Evolutionary conservation across 2,113 vertebrate genomes (phyloP).

Genomic region (Oreochromis spilurus): DNA sequence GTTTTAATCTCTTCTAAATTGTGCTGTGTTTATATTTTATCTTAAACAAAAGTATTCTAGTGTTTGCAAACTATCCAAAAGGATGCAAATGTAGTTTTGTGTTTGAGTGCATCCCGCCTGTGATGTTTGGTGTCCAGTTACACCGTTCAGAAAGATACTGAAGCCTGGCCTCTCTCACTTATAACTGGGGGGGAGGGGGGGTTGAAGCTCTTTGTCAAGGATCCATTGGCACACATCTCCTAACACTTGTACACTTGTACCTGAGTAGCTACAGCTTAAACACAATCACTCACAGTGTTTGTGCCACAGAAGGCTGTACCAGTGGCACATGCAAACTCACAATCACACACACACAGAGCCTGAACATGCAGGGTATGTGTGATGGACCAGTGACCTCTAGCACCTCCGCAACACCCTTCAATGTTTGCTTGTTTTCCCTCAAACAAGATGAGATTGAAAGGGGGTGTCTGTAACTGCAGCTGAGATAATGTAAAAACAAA

Average conservation of each 20-base stretch:
- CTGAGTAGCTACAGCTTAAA: constrained; percentile 11
- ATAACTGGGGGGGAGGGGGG: neutral
- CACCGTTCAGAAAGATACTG: constrained; percentile 16
- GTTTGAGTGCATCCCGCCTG: neutral
- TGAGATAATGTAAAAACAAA: constrained; percentile 73
- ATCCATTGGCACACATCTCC: constrained; percentile 18
- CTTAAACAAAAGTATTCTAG: neutral
- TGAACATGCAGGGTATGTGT: neutral
- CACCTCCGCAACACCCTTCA: constrained; percentile 53
- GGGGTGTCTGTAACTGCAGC: constrained; percentile 49
- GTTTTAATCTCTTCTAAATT: neutral
- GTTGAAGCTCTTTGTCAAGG: neutral
- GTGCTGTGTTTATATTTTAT: neutral
- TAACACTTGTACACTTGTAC: constrained; percentile 30
- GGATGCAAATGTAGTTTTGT: neutral
- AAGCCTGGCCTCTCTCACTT: constrained; percentile 2
- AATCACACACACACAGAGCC: neutral
- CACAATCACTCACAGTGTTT: neutral
- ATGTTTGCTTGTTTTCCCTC: constrained; percentile 63
- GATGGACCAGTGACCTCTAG: constrained; percentile 41
- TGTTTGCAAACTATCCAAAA: neutral
- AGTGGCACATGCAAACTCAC: neutral
- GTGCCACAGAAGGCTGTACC: neutral
- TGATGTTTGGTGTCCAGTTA: constrained; percentile 17
- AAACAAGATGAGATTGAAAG: constrained; percentile 46